Evolutionary conservation across 2,113 vertebrate species (phyloP).

Genomic region (Cardinalis cardinalis): DNA sequence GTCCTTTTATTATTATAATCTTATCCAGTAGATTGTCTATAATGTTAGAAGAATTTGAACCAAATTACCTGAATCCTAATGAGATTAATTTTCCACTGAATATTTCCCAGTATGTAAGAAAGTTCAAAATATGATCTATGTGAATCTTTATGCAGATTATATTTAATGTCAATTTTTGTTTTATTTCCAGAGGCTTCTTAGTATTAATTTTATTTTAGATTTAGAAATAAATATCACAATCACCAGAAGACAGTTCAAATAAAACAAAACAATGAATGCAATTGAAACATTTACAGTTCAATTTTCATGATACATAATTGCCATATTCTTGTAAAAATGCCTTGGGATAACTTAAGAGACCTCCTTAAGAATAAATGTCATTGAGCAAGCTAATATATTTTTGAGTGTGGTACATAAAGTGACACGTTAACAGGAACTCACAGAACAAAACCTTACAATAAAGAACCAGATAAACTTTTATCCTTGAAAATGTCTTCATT

Average conservation of each 20-base stretch:
- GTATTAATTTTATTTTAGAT: neutral
- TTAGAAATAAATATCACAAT: neutral
- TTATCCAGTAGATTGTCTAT: neutral
- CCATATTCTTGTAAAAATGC: neutral
- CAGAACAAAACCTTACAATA: neutral
- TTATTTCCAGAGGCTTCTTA: neutral
- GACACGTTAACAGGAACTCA: rapidly evolving
- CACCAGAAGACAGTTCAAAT: neutral
- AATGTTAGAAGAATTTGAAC: neutral
- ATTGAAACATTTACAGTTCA: neutral
- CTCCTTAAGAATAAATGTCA: neutral
- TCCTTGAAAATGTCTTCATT: neutral
- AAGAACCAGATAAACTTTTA: neutral
- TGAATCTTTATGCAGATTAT: neutral
- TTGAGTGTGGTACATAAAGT: neutral
- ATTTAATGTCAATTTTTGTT: neutral
- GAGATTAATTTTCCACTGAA: neutral
- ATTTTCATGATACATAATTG: neutral
- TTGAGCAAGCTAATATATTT: neutral
- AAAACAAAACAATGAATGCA: neutral
- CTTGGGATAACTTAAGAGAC: neutral
- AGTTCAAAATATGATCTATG: neutral
- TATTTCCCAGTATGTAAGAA: neutral
- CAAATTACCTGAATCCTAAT: neutral
- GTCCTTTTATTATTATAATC: neutral